Percentiles rank a stretch among this genome's conserved stretches.
Evolutionary conservation across 2,113 vertebrate genomes (phyloP).

Genomic region (Tragelaphus buxtoni): DNA sequence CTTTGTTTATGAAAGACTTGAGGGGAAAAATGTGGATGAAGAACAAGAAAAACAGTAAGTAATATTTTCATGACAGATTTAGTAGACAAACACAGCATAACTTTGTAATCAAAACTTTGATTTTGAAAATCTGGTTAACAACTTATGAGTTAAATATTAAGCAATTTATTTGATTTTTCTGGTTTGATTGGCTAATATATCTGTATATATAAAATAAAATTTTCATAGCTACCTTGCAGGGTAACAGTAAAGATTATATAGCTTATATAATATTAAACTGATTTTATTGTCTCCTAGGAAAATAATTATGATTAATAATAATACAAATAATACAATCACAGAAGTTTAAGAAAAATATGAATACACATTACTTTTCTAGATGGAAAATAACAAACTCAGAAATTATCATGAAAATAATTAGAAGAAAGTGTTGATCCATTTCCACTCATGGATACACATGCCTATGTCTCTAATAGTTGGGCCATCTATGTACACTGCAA

Average conservation of each 20-base stretch:
- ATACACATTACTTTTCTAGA: neutral
- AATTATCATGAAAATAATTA: constrained; percentile 56
- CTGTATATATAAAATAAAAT: neutral
- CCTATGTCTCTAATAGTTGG: constrained; percentile 2
- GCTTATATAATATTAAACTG: neutral
- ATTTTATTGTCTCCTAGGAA: neutral
- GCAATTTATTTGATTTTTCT: neutral
- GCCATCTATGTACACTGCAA: constrained; percentile 55
- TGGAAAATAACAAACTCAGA: constrained; percentile 46
- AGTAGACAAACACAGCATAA: neutral
- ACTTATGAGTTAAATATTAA: neutral
- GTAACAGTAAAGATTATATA: neutral
- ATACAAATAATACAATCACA: neutral
- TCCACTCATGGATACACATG: constrained; percentile 41
- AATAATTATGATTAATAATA: neutral
- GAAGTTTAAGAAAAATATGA: neutral
- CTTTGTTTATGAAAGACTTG: neutral
- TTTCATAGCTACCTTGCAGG: neutral
- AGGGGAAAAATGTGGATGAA: neutral
- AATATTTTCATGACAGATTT: neutral
- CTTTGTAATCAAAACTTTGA: neutral
- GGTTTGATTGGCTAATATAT: neutral
- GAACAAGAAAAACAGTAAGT: neutral
- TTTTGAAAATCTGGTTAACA: neutral
- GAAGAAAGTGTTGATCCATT: constrained; percentile 53